phyloP scores from a whole-genome alignment of 2,888 invertebrate genomes.

The Galerucella pusilla region DNA sequence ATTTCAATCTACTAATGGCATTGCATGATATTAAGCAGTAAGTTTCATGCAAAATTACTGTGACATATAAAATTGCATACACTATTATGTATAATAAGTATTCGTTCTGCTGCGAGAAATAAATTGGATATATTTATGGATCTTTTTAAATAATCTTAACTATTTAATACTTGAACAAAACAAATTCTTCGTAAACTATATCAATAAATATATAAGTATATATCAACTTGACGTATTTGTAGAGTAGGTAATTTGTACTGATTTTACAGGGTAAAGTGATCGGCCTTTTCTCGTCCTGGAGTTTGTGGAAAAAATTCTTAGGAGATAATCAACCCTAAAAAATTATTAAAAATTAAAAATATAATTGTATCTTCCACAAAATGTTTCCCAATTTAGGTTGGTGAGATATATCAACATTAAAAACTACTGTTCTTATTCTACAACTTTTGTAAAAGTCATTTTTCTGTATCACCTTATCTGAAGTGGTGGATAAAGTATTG shows the following conservation, averaged over 20 bases:
- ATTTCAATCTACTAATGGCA: slow-evolving; percentile 52
- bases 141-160: not conserved
- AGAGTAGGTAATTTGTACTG: not conserved
- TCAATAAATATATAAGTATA: not conserved
- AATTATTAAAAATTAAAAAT: no score
- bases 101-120: not conserved
- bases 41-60: slow-evolving; percentile 42
- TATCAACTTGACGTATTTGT: not conserved
- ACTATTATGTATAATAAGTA: slow-evolving; percentile 1
- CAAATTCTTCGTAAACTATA: slow-evolving; percentile 1
- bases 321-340: no score
- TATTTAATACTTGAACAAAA: slow-evolving; percentile 1
- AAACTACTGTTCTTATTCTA: no score
- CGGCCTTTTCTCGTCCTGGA: no score
- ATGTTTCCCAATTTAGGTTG: no score
- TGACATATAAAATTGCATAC: slow-evolving; percentile 27
- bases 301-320: no score
- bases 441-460: no score
- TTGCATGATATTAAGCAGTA: slow-evolving; percentile 49
- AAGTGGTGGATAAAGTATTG: no score
- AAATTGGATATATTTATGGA: slow-evolving; percentile 16
- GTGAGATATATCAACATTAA: no score
- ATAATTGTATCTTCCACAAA: no score
- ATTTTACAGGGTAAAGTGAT: not conserved
- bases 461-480: no score